phyloP scores from a whole-genome alignment of 2,888 invertebrate genomes.

The Halictus ligatus region DNA sequence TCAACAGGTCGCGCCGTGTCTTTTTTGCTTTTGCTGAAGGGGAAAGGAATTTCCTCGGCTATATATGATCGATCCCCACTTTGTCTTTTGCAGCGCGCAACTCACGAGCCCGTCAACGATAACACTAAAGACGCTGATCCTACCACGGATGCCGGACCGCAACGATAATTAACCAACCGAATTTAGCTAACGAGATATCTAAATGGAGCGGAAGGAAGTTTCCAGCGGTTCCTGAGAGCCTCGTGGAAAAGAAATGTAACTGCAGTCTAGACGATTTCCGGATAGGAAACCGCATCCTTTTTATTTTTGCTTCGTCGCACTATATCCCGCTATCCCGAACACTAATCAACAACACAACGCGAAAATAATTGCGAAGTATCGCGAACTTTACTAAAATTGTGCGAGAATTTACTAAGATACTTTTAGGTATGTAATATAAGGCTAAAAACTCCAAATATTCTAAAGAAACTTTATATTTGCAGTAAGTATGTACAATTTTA shows the following conservation, averaged over 20 bases:
- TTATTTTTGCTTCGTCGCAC: not conserved
- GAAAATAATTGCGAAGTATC: too few relatives aligned
- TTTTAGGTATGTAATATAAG: too few relatives aligned
- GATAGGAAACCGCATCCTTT: not conserved
- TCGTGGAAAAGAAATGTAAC: not conserved
- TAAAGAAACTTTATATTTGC: too few relatives aligned
- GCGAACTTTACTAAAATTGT: too few relatives aligned
- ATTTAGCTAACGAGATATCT: constrained; percentile 50
- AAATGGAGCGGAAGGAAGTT: constrained; percentile 58
- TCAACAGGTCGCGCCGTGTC: constrained; percentile 28
- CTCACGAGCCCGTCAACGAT: not conserved
- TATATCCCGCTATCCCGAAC: too few relatives aligned
- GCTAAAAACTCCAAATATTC: too few relatives aligned
- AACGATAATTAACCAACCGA: constrained; percentile 50
- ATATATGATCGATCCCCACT: constrained; percentile 65
- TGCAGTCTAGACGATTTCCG: constrained; percentile 35
- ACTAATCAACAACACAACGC: too few relatives aligned
- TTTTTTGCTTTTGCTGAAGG: constrained; percentile 37
- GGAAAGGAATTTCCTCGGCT: constrained; percentile 39
- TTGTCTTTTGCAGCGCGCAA: not conserved
- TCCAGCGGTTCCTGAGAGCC: constrained; percentile 33
- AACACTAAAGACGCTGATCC: not conserved
- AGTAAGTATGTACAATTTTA: too few relatives aligned
- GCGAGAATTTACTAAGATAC: too few relatives aligned
- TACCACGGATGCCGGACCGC: constrained; percentile 51